These are phyloP conservation scores for Cromileptes altivelis DNA, from an alignment of 2,113 vertebrate species.

Conservation along the genomic window DNA sequence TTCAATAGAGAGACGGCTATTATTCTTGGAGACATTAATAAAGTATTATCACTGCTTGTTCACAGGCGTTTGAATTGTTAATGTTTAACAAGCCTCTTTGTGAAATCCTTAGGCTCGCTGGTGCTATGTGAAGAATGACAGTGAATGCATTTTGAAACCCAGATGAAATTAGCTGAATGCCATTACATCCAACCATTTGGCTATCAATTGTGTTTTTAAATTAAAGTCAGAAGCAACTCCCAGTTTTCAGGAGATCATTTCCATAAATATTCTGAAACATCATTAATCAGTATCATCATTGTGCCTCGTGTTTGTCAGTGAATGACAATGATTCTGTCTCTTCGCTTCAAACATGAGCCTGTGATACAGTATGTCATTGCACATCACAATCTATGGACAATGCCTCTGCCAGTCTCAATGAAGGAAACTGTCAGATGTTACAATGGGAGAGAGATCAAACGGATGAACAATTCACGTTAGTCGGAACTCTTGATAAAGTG, in stretches of 20 bases:
- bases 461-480: conserved; percentile 74
- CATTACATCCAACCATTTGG: conserved; percentile 54
- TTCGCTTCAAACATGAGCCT: conserved; percentile 70
- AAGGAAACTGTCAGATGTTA: conserved; percentile 74
- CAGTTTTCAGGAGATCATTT: conserved; percentile 60
- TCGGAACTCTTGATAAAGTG: conserved; percentile 63
- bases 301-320: conserved; percentile 74
- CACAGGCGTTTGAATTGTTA: conserved; percentile 31
- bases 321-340: conserved; percentile 72
- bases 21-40: conserved; percentile 54
- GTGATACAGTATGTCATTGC: conserved; percentile 67
- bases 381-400: conserved; percentile 76
- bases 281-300: conserved; percentile 79
- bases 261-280: conserved; percentile 66
- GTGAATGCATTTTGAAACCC: conserved; percentile 51
- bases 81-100: conserved; percentile 55
- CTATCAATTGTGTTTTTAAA: conserved; percentile 62
- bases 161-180: conserved; percentile 44
- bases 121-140: conserved; percentile 50
- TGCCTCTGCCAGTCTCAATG: conserved; percentile 75
- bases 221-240: conserved; percentile 62
- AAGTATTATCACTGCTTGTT: conserved; percentile 55
- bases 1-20: conserved; percentile 16
- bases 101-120: conserved; percentile 46
- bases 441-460: conserved; percentile 71